Evolutionary conservation across 2,113 vertebrate species (phyloP).

Genomic region (Shinisaurus crocodilurus): DNA sequence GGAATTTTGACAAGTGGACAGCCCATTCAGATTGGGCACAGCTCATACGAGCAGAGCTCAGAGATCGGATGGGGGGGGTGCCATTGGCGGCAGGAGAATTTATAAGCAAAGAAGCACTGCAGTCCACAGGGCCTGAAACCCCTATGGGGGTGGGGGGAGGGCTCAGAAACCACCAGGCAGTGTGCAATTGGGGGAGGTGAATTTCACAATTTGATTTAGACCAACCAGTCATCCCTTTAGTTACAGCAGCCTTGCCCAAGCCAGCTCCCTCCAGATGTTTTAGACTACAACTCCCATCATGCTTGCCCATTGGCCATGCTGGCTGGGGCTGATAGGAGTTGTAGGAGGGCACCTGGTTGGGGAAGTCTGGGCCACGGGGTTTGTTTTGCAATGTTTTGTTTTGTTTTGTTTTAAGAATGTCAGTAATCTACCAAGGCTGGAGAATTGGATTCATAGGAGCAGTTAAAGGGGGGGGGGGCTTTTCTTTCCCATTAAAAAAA

Average conservation of each 20-base stretch:
- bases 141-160: not conserved
- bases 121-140: too few species aligned
- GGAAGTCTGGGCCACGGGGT: too few species aligned
- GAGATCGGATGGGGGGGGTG: not conserved
- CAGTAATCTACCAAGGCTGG: constrained; percentile 42
- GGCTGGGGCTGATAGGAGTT: too few species aligned
- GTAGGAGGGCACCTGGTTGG: too few species aligned
- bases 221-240: not conserved
- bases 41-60: not conserved
- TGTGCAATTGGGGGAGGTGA: not conserved
- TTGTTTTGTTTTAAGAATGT: not conserved
- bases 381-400: too few species aligned
- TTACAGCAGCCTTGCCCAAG: constrained; percentile 34
- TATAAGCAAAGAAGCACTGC: not conserved
- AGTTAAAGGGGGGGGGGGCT: constrained; percentile 25
- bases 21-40: not conserved
- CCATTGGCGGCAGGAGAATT: not conserved
- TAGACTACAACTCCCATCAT: too few species aligned
- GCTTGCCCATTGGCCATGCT: too few species aligned
- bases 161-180: not conserved
- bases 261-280: too few species aligned
- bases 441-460: constrained; percentile 65
- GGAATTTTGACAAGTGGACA: not conserved
- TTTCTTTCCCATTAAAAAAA: constrained; percentile 73
- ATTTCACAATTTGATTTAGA: not conserved